These are phyloP conservation scores for Hypercompe scribonia DNA, from an alignment of 2,888 invertebrate species.

Conservation along the genomic window DNA sequence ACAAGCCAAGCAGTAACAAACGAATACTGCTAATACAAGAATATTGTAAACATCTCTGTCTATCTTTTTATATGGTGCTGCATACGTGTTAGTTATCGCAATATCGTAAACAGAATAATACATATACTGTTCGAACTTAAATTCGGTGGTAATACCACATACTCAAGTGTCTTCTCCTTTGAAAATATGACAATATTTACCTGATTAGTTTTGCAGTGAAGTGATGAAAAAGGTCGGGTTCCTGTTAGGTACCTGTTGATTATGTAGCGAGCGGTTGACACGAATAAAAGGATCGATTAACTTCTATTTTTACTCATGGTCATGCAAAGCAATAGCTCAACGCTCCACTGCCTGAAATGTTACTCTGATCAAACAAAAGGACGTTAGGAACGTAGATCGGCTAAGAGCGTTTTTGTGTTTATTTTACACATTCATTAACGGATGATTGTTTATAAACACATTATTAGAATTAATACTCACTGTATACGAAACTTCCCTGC, in stretches of 20 bases:
- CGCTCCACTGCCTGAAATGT: conserved; percentile 63
- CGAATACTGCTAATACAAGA: not conserved
- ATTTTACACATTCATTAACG: conserved; percentile 18
- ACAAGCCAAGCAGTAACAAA: not conserved
- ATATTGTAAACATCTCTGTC: not conserved
- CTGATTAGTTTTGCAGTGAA: conserved; percentile 49
- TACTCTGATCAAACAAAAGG: conserved; percentile 65
- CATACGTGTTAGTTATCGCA: not conserved
- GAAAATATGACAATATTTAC: conserved; percentile 30
- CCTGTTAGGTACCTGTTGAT: conserved; percentile 54
- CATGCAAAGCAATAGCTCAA: conserved; percentile 61
- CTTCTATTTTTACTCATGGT: conserved; percentile 83
- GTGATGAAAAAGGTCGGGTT: conserved; percentile 52
- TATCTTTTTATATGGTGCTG: not conserved
- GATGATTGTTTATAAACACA: conserved; percentile 10
- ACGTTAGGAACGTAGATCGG: conserved; percentile 54
- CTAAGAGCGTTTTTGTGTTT: conserved; percentile 61
- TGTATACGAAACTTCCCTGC: not conserved
- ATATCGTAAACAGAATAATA: not conserved
- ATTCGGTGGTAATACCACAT: not conserved
- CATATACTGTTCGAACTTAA: not conserved
- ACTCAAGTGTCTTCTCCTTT: conserved; percentile 12
- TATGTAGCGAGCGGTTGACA: conserved; percentile 77
- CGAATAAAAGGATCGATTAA: conserved; percentile 84
- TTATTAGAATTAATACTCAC: not conserved